Evolutionary conservation across 2,797 vertebrate species (phyloP).

Genomic region (Fratercula arctica): DNA sequence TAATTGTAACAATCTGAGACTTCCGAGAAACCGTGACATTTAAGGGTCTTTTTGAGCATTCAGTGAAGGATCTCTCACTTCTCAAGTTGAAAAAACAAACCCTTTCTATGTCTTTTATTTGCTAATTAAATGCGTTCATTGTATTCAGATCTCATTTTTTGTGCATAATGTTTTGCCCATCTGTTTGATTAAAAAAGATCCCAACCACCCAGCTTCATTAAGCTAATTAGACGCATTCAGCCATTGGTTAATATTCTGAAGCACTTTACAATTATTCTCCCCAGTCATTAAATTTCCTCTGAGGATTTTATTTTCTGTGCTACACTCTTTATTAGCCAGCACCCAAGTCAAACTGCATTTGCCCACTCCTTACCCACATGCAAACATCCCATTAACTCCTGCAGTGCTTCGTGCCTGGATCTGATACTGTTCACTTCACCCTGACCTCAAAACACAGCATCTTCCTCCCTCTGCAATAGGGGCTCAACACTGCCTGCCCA

Average conservation of each 20-base stretch:
- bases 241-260: conserved; percentile 58
- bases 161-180: conserved; percentile 52
- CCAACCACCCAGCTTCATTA: conserved; percentile 46
- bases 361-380: background rate
- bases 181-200: conserved; percentile 62
- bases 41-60: background rate
- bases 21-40: background rate
- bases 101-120: conserved; percentile 12
- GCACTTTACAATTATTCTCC: conserved; percentile 49
- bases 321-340: background rate
- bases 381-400: background rate
- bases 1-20: background rate
- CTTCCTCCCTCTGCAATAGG: background rate
- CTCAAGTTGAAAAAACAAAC: conserved; percentile 51
- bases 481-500: background rate
- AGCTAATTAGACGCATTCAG: conserved; percentile 34
- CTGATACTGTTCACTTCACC: background rate
- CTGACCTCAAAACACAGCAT: background rate
- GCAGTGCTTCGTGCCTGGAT: background rate
- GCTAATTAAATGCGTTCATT: conserved; percentile 38
- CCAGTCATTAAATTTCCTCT: conserved; percentile 42
- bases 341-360: background rate
- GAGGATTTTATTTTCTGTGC: background rate
- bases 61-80: background rate
- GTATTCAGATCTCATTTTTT: conserved; percentile 43